phyloP scores from a whole-genome alignment of 2,797 vertebrate genomes.

The Sebastes aleutianus region DNA sequence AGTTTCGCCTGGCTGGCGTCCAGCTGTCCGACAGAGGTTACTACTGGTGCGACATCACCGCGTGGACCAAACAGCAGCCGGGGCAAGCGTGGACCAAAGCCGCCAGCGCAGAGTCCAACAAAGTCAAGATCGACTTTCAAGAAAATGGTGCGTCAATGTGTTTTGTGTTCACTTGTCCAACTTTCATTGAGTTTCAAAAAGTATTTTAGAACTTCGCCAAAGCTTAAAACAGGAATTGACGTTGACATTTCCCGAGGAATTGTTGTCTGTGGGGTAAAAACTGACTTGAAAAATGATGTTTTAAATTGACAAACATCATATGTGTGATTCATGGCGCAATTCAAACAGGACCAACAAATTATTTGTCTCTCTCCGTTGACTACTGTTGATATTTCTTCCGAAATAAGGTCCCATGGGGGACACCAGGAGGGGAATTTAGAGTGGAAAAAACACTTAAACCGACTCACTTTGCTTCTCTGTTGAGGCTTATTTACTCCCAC shows the following conservation, averaged over 20 bases:
- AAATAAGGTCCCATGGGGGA: too few relatives aligned
- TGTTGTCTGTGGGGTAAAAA: too few relatives aligned
- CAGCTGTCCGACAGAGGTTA: conserved; percentile 89
- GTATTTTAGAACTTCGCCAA: neutral
- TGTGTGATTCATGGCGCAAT: too few relatives aligned
- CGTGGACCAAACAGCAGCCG: conserved; percentile 84
- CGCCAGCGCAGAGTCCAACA: conserved; percentile 87
- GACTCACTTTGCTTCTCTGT: neutral
- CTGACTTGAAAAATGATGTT: too few relatives aligned
- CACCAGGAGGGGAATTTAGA: neutral
- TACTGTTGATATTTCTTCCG: too few relatives aligned
- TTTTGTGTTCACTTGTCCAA: neutral
- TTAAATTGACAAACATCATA: too few relatives aligned
- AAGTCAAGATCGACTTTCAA: conserved; percentile 89
- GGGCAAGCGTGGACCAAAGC: conserved; percentile 86
- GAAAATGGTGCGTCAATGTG: conserved; percentile 82
- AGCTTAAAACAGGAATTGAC: neutral
- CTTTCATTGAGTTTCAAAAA: neutral
- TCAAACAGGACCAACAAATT: too few relatives aligned
- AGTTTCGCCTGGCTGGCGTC: conserved; percentile 89
- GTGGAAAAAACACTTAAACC: neutral
- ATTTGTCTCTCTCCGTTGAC: too few relatives aligned
- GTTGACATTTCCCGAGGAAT: fast-evolving
- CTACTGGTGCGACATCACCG: conserved; percentile 91
- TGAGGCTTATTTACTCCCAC: neutral